A percentile compares a stretch with the other conserved stretches of the same genome.
Evolutionary conservation across 2,888 invertebrate species (phyloP).

Genomic region (Drosophila crucigera): DNA sequence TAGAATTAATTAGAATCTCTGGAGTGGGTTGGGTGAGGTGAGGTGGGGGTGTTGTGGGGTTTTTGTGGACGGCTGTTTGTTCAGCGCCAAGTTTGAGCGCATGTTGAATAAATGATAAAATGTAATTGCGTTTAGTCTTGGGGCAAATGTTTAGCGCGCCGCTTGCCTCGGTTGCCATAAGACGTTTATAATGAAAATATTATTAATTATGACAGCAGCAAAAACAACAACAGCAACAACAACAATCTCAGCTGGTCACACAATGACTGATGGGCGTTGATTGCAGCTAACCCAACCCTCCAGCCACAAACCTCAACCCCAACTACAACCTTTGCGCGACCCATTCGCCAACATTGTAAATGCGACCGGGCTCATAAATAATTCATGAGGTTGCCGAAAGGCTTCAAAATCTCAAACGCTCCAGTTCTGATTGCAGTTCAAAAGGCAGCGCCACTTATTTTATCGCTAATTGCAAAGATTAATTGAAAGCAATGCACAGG

Average conservation of each 20-base stretch:
- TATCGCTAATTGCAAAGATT: constrained; percentile 69
- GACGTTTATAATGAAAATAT: constrained; percentile 82
- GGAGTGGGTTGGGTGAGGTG: constrained; percentile 16
- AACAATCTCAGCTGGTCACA: constrained; percentile 32
- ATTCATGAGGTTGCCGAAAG: constrained; percentile 71
- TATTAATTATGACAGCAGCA: constrained; percentile 78
- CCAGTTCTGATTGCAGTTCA: constrained; percentile 73
- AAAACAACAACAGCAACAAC: constrained; percentile 11
- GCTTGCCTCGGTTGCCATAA: constrained; percentile 55
- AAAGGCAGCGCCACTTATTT: constrained; percentile 64
- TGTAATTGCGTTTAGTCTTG: constrained; percentile 71
- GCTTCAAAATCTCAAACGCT: constrained; percentile 62
- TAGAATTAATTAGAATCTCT: constrained; percentile 75
- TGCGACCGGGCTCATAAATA: constrained; percentile 64
- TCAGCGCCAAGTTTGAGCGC: constrained; percentile 53
- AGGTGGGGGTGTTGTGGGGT: background rate
- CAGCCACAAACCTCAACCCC: constrained; percentile 2
- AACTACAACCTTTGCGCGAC: background rate
- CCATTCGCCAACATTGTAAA: constrained; percentile 32
- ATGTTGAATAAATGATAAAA: constrained; percentile 81
- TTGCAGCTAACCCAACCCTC: constrained; percentile 42
- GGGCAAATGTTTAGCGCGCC: constrained; percentile 44
- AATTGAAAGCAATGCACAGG: constrained; percentile 66
- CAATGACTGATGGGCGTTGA: constrained; percentile 75
- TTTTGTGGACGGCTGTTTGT: constrained; percentile 23